Conservation (phyloP, 2,113 vertebrate species). For the Chionodraco myersi region DNA sequence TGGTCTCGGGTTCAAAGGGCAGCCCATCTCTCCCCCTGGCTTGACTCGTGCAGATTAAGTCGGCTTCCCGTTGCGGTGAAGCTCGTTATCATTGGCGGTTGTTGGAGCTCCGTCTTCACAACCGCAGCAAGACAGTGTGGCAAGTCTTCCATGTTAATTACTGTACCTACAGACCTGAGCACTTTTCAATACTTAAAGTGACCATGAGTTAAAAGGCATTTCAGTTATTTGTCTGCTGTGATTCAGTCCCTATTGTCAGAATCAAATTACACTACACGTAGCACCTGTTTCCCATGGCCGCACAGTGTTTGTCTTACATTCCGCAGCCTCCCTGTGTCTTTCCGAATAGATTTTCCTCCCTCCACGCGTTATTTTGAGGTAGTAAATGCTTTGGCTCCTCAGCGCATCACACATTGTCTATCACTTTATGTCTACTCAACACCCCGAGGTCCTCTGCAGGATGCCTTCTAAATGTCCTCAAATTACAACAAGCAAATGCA, state of each 20-base stretch:
- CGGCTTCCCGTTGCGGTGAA: slow-evolving; percentile 51
- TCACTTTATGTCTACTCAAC: slow-evolving; percentile 48
- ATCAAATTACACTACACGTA: slow-evolving; percentile 4
- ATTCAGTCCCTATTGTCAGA: slow-evolving; percentile 6
- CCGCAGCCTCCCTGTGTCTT: slow-evolving; percentile 35
- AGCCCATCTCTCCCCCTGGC: slow-evolving; percentile 63
- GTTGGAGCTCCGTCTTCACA: slow-evolving; percentile 47
- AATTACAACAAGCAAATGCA: slow-evolving; percentile 56
- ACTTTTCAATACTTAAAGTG: slow-evolving; percentile 39
- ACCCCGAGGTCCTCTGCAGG: slow-evolving; percentile 40
- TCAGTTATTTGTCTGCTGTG: slow-evolving; percentile 8
- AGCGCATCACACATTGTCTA: slow-evolving; percentile 48
- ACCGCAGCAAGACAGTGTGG: slow-evolving; percentile 43
- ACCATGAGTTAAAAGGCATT: background rate
- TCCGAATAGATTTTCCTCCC: slow-evolving; percentile 41
- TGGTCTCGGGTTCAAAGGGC: slow-evolving; percentile 66
- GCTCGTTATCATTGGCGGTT: slow-evolving; percentile 65
- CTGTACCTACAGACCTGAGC: slow-evolving; percentile 40
- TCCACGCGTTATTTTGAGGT: slow-evolving; percentile 31
- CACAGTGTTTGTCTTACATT: background rate
- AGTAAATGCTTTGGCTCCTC: slow-evolving; percentile 48
- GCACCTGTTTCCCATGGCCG: slow-evolving; percentile 6
- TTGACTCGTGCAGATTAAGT: slow-evolving; percentile 76
- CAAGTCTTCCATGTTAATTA: slow-evolving; percentile 54
- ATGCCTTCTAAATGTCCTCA: slow-evolving; percentile 44